Evolutionary conservation across 2,113 vertebrate genomes (phyloP).

Genomic region (Phainopepla nitens): DNA sequence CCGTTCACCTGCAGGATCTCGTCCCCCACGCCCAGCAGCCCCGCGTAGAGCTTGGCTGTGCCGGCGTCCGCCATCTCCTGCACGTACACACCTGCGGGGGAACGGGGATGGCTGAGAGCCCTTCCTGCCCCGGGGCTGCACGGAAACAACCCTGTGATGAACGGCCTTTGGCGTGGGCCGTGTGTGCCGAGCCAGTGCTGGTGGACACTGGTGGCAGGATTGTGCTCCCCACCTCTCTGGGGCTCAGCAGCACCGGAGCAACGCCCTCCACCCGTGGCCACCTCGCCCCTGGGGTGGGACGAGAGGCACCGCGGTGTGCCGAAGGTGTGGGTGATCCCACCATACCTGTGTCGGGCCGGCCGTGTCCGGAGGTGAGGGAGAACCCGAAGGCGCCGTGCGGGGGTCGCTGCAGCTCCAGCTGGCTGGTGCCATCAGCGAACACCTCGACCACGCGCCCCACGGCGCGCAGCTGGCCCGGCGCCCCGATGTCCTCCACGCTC

Average conservation of each 20-base stretch:
- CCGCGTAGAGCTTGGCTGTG: conserved; percentile 83
- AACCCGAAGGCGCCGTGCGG: conserved; percentile 85
- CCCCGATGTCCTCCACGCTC: conserved; percentile 80
- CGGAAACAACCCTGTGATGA: neutral
- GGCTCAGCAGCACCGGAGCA: neutral
- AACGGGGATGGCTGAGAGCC: fast-evolving
- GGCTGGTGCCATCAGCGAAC: conserved; percentile 86
- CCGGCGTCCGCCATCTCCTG: conserved; percentile 82
- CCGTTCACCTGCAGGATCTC: conserved; percentile 94
- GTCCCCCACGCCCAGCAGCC: conserved; percentile 86
- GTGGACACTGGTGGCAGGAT: fast-evolving
- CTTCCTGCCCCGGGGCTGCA: neutral
- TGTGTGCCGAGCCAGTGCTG: fast-evolving
- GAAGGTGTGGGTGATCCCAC: neutral
- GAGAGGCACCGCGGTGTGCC: fast-evolving
- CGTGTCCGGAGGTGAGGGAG: conserved; percentile 84
- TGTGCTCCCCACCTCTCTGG: fast-evolving
- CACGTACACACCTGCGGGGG: conserved; percentile 83
- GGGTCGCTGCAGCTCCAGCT: conserved; percentile 83
- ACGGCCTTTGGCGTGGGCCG: fast-evolving
- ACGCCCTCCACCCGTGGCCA: fast-evolving
- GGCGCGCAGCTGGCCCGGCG: conserved; percentile 67
- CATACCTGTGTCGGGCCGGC: conserved; percentile 86
- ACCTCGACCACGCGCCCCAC: conserved; percentile 82
- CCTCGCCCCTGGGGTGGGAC: fast-evolving